Percentiles rank a stretch among this genome's conserved stretches.
Evolutionary conservation across 1,140 invertebrate species (phyloP).

Genomic region (Rhynchophorus ferrugineus): DNA sequence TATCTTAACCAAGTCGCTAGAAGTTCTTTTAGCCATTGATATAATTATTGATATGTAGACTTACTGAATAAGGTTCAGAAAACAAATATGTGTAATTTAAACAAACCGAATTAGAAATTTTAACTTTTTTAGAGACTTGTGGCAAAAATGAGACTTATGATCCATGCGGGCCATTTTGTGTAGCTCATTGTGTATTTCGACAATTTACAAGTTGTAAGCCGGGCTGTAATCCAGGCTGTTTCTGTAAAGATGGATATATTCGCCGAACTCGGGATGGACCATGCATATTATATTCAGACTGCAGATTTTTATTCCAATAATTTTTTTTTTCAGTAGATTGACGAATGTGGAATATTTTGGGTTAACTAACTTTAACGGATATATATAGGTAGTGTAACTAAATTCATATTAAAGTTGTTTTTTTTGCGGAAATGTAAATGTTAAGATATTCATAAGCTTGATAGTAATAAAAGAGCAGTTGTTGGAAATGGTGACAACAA

Average conservation of each 20-base stretch:
- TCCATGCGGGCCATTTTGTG: not conserved
- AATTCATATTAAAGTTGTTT: too few relatives aligned
- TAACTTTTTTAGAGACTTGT: not conserved
- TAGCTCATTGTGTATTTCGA: conserved; percentile 3
- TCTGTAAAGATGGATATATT: conserved; percentile 11
- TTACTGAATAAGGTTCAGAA: not conserved
- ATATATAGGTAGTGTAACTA: too few relatives aligned
- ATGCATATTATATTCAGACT: conserved; percentile 6
- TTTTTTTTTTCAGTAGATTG: too few relatives aligned
- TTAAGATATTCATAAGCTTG: too few relatives aligned
- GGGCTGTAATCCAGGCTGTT: not conserved
- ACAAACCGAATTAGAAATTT: not conserved
- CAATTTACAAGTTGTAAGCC: not conserved
- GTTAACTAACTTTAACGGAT: too few relatives aligned
- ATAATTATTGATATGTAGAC: not conserved
- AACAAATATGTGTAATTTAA: not conserved
- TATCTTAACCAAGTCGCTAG: not conserved
- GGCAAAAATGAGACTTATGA: conserved; percentile 5
- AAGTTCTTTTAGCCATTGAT: not conserved
- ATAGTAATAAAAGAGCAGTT: too few relatives aligned
- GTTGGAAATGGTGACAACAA: too few relatives aligned
- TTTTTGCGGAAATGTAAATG: too few relatives aligned
- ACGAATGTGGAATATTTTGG: too few relatives aligned
- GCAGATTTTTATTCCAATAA: conserved; percentile 4
- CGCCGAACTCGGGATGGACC: conserved; percentile 1